phyloP scores from a whole-genome alignment of 2,888 invertebrate species.

The Phortica okadai region DNA sequence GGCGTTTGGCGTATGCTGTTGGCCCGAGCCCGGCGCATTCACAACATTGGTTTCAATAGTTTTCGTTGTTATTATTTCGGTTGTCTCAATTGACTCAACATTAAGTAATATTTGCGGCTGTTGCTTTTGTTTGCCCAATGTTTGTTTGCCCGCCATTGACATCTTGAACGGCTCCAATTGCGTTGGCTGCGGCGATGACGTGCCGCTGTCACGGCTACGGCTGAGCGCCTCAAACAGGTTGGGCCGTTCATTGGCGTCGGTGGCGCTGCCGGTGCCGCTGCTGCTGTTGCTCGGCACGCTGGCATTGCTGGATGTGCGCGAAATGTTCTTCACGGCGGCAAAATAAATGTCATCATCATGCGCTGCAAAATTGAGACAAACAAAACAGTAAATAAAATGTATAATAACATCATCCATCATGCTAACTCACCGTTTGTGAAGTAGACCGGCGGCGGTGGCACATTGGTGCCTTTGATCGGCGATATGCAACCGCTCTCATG shows the following conservation, averaged over 20 bases:
- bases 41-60: constrained; percentile 64
- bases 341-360: constrained; percentile 67
- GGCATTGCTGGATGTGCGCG: constrained; percentile 73
- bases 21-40: constrained; percentile 34
- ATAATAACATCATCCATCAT: background rate
- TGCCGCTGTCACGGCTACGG: constrained; percentile 75
- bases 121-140: constrained; percentile 57
- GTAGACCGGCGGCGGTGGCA: constrained; percentile 76
- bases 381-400: background rate
- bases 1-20: background rate
- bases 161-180: constrained; percentile 53
- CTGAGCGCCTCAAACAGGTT: constrained; percentile 65
- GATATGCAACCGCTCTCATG: constrained; percentile 77
- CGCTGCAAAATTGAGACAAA: constrained; percentile 37
- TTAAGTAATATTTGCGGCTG: constrained; percentile 68
- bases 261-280: constrained; percentile 53
- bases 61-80: constrained; percentile 70
- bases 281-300: constrained; percentile 71
- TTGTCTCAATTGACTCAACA: constrained; percentile 71
- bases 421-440: constrained; percentile 73
- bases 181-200: constrained; percentile 75
- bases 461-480: constrained; percentile 76
- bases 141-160: constrained; percentile 42
- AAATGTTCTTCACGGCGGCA: constrained; percentile 71
- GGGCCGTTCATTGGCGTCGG: constrained; percentile 55